Evolutionary conservation across 1,140 invertebrate genomes (phyloP).

Genomic region (Pseudomyrmex sp.): DNA sequence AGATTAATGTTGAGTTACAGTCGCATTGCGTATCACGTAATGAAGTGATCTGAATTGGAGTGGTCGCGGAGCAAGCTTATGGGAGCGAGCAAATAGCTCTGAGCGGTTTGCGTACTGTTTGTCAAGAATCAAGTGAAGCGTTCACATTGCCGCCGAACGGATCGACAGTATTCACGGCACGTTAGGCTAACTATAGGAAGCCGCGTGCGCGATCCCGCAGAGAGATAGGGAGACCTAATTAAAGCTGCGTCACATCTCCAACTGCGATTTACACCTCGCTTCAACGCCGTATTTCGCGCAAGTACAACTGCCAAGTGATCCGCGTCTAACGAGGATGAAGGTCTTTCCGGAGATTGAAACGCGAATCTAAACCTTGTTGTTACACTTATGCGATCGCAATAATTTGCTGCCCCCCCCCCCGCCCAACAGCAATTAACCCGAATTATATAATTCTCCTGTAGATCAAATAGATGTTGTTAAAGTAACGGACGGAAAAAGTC

Average conservation of each 20-base stretch:
- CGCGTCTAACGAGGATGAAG: not conserved
- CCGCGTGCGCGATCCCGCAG: conserved; percentile 37
- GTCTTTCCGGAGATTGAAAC: not conserved
- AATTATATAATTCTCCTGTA: no score
- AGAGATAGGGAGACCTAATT: conserved; percentile 60
- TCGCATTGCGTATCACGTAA: not conserved
- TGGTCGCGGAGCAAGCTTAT: not conserved
- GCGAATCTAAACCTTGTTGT: no score
- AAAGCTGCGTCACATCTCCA: conserved; percentile 34
- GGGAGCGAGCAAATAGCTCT: conserved; percentile 38
- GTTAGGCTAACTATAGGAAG: conserved; percentile 71
- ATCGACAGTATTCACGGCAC: conserved; percentile 66
- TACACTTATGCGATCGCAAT: not conserved
- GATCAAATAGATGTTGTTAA: no score
- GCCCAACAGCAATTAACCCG: no score
- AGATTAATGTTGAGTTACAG: not conserved
- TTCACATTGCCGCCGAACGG: conserved; percentile 63
- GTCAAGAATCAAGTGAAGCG: conserved; percentile 66
- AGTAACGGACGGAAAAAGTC: no score
- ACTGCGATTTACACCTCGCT: conserved; percentile 48
- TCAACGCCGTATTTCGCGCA: conserved; percentile 1
- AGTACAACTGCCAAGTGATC: not conserved
- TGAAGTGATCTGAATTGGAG: conserved; percentile 18
- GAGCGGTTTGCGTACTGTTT: conserved; percentile 63
- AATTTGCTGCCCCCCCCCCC: not conserved